Percentiles rank a stretch among this genome's conserved stretches.
Evolutionary conservation across 2,888 invertebrate genomes (phyloP).

Genomic region (Ctena decussata): DNA sequence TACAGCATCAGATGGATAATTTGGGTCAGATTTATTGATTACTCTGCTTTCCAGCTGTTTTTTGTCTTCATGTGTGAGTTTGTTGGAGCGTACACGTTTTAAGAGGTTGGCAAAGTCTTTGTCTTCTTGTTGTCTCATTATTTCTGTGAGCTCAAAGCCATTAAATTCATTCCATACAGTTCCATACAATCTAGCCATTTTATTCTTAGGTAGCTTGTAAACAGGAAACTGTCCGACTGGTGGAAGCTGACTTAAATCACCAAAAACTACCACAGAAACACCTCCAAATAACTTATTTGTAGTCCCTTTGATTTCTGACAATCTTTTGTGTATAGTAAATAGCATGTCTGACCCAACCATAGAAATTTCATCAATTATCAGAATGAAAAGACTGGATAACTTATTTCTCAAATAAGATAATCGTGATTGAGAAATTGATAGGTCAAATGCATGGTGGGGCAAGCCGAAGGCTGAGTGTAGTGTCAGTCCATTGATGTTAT

Average conservation of each 20-base stretch:
- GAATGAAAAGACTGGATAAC: not conserved
- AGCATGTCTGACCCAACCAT: not conserved
- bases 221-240: too few relatives aligned
- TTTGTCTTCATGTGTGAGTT: not conserved
- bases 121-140: not conserved
- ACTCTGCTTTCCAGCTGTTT: not conserved
- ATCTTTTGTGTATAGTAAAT: not conserved
- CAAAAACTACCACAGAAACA: not conserved
- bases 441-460: not conserved
- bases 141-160: not conserved
- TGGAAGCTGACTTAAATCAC: too few relatives aligned
- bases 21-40: not conserved
- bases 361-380: constrained; percentile 5
- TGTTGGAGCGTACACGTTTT: not conserved
- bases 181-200: not conserved
- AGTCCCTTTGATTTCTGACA: not conserved
- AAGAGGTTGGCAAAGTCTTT: not conserved
- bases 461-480: constrained; percentile 15
- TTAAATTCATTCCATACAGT: not conserved
- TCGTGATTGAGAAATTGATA: not conserved
- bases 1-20: not conserved
- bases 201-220: too few relatives aligned
- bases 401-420: not conserved
- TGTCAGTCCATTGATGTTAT: constrained; percentile 4
- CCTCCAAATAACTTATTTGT: not conserved